Conservation (phyloP, 2,888 invertebrate genomes). For the Galerucella nymphaeae region DNA sequence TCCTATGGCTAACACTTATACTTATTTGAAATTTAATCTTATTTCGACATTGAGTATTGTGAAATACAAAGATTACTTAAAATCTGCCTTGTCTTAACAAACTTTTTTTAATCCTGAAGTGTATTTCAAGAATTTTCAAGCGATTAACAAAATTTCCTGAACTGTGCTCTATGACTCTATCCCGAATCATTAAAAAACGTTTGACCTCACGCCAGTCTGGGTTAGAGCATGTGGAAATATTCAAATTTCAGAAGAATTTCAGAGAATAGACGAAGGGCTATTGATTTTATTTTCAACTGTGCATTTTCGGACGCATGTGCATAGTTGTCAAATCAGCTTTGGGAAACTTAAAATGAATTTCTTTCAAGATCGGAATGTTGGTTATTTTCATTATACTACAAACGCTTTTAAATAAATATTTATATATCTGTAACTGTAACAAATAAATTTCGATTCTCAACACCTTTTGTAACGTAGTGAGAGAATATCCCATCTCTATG, state of each 20-base stretch:
- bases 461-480: background rate
- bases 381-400: background rate
- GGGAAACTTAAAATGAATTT: constrained; percentile 1
- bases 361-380: constrained; percentile 7
- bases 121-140: too few species aligned
- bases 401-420: background rate
- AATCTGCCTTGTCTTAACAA: too few species aligned
- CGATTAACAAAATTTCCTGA: too few species aligned
- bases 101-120: too few species aligned
- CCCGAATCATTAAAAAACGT: background rate
- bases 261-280: constrained; percentile 43
- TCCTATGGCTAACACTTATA: too few species aligned
- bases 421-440: too few species aligned
- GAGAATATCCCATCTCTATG: constrained; percentile 27
- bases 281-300: constrained; percentile 55
- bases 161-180: too few species aligned
- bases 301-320: constrained; percentile 57
- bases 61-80: too few species aligned
- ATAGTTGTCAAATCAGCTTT: constrained; percentile 46
- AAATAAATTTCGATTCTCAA: too few species aligned
- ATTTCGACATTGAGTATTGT: too few species aligned
- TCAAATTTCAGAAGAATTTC: constrained; percentile 28
- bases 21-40: too few species aligned
- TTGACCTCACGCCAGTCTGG: constrained; percentile 13
- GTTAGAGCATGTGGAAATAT: constrained; percentile 26